These are phyloP conservation scores for Coleophora flavipennella DNA, from an alignment of 2,888 invertebrate genomes.

Conservation along the genomic window DNA sequence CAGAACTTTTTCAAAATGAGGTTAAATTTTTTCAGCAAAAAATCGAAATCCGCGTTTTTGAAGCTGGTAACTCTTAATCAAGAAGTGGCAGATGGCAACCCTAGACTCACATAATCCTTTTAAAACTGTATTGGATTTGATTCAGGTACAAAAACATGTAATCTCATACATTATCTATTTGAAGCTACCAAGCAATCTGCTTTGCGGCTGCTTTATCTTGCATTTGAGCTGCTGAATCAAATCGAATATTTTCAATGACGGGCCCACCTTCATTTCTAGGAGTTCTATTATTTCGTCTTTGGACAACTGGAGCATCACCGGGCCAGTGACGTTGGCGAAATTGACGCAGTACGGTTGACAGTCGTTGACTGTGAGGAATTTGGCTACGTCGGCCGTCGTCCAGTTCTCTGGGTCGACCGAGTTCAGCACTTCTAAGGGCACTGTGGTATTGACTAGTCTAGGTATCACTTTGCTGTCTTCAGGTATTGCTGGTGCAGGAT, in stretches of 20 bases:
- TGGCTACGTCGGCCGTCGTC: constrained; percentile 87
- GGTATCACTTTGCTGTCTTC: constrained; percentile 72
- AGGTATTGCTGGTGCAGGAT: constrained; percentile 13
- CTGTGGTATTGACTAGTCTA: constrained; percentile 72
- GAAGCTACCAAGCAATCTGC: constrained; percentile 48
- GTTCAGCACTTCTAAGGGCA: constrained; percentile 63
- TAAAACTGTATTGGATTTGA: too few species aligned
- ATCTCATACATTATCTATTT: constrained; percentile 24
- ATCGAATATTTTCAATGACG: constrained; percentile 93
- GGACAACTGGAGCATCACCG: constrained; percentile 82
- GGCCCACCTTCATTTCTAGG: constrained; percentile 94
- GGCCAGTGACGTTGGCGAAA: constrained; percentile 83
- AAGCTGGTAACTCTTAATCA: too few species aligned
- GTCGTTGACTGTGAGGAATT: constrained; percentile 92
- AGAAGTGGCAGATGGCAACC: too few species aligned
- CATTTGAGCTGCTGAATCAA: constrained; percentile 92
- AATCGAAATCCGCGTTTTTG: too few species aligned
- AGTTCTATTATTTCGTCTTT: constrained; percentile 93
- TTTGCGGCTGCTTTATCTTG: constrained; percentile 84
- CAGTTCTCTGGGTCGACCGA: constrained; percentile 73
- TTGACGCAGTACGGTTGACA: constrained; percentile 80
- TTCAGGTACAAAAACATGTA: neutral
- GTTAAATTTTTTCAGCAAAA: too few species aligned
- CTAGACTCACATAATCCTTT: too few species aligned
- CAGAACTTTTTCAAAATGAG: too few species aligned